Percentiles rank a stretch among this genome's conserved stretches.
Conservation (phyloP, 2,113 vertebrate genomes). For the Promerops cafer region DNA sequence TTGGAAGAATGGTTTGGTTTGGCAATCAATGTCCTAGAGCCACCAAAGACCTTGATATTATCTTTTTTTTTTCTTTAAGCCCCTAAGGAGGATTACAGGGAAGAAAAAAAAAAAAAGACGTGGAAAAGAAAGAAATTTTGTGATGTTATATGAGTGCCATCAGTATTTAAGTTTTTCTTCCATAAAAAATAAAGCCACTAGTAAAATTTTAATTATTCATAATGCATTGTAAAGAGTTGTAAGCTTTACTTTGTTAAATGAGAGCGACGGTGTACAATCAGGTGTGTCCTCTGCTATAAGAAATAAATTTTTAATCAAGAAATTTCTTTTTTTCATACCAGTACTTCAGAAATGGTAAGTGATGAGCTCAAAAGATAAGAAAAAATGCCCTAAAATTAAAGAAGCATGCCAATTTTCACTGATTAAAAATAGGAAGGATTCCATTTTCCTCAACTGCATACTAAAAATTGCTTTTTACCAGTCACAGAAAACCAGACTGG, state of each 20-base stretch:
- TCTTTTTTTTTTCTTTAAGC: slow-evolving; percentile 35
- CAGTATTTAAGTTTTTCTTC: neutral
- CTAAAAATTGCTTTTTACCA: neutral
- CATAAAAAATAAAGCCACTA: neutral
- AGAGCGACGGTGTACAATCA: neutral
- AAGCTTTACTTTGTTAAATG: neutral
- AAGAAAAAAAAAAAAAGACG: neutral
- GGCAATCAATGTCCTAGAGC: slow-evolving; percentile 52
- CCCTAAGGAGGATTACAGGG: slow-evolving; percentile 12
- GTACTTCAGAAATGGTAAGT: neutral
- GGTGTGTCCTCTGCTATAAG: neutral
- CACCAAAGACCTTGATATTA: slow-evolving; percentile 53
- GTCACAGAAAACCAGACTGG: neutral
- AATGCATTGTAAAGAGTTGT: neutral
- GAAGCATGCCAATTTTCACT: neutral
- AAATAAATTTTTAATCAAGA: neutral
- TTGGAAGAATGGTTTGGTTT: slow-evolving; percentile 64
- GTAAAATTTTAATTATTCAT: neutral
- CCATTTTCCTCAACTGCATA: neutral
- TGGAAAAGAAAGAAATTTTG: neutral
- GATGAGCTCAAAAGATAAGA: neutral
- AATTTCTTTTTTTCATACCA: neutral
- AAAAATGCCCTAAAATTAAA: neutral
- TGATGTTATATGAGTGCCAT: neutral
- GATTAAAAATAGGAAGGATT: neutral